Evolutionary conservation across 1,140 invertebrate genomes (phyloP), one percentile per base, ranked within the genome.

Genomic region (Leptinotarsa texana): DNA sequence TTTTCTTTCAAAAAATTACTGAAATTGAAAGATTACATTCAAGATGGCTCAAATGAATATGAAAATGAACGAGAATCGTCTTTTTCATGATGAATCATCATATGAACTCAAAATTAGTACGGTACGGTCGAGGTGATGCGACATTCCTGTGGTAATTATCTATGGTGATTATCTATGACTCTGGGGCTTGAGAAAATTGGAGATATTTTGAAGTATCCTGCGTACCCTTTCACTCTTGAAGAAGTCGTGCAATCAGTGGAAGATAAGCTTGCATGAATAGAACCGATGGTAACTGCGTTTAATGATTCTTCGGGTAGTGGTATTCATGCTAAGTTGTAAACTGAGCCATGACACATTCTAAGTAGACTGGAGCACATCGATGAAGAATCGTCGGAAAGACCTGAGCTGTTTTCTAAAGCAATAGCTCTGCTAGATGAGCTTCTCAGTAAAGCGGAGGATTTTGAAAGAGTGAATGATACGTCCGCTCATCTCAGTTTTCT

Each of bases 51-150:
- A 51, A 15, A 51, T 3, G 4, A n/a, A 5, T 17, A 4, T 51
- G 3, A 17, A 51, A 51, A 51, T 51, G 49, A 51, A 66, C 17
- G 24, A 8, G 5, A 22, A 66, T 33, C 63, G 33, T n/a, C 24
- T 72, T 1, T 22, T 8, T 1, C 68, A 65, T 21, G 61, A 72
- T 67, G 71, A 65, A 21, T 27, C 65, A n/a, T 22, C 27, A 3
- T 72, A 72, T 24, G 71, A 72, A 24, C 61, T 72, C 0, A 63
- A 18, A 22, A 57, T 65, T 22, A n/a, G 71, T 27, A 33, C 71
- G 71, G 51, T 22, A 72, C 61, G n/a, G 61, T 72, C 15, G 61
- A 72, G n/a, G 17, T 67, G 17, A 72, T 72, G 71, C 71, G 71
- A 17, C 33, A 63, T n/a, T 63, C 49, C 1, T n/a, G n/a, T n/a